Base-by-base conservation (phyloP, 2,113 vertebrate species). In the Cochlearius cochlearius region DNA sequence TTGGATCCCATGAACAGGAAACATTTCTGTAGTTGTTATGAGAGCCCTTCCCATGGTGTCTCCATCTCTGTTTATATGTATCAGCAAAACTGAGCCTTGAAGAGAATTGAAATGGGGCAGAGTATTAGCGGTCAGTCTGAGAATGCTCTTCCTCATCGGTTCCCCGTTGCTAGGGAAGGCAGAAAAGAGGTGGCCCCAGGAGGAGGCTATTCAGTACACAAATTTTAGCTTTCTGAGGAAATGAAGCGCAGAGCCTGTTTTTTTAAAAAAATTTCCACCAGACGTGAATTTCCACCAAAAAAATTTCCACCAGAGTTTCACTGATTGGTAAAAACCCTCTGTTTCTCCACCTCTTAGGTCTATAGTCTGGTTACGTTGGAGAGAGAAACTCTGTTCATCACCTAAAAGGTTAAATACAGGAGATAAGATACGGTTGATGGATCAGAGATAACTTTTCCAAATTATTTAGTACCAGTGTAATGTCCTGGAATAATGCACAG, bases 401-500 rank as follows among this genome's bases (percentile, higher is more conserved):
- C 20, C 43, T 55, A 34, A 77, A 63, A 78, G 68, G 47, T 80
- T 80, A 80, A 77, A 66, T 82, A 32, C 5, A 62, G 45, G 74
- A 74, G 71, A n/a, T 60, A 69, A 53, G 50, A 68, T 82, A 38
- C 2, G n/a, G 17, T 36, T 86, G 89, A 79, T 78, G 60, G 29
- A 68, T 82, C 56, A 91, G 62, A 78, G 77, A 15, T n/a, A 88
- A n/a, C 45, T 95, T 75, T 90, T 72, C 69, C 63, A 69, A 39
- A 60, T 86, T 36, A 88, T 78, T 63, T 87, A 68, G 32, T 95
- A 76, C 60, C 38, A 17, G 12, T 72, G 63, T 82, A 90, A 85
- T 82, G 53, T 94, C 72, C 75, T 88, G 90, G 71, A 95, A 91
- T 96, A 82, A 89, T 64, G 71, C 77, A 76, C 81, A 74, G 88